These are phyloP conservation scores for Strigamia transsilvanica DNA, from an alignment of 2,888 invertebrate genomes.

Conservation along the genomic window DNA sequence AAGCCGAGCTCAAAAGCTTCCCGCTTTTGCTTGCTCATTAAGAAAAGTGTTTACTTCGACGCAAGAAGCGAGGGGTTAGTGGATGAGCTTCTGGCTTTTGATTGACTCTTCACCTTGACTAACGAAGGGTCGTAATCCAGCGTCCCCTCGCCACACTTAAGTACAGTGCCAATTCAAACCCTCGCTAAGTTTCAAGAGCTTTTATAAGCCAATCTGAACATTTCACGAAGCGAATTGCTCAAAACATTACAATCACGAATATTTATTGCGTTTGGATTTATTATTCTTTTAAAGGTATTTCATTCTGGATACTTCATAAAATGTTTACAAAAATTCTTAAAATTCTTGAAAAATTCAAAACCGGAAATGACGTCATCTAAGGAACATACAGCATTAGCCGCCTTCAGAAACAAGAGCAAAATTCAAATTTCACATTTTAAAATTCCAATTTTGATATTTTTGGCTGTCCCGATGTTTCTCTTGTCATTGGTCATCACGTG, in stretches of 20 bases:
- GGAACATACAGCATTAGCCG: too few relatives aligned
- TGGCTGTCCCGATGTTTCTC: too few relatives aligned
- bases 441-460: too few relatives aligned
- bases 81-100: constrained; percentile 21
- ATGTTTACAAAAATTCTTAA: too few relatives aligned
- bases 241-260: background rate
- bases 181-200: background rate
- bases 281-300: too few relatives aligned
- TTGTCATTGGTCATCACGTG: too few relatives aligned
- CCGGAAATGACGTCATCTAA: too few relatives aligned
- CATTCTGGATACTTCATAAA: too few relatives aligned
- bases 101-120: constrained; percentile 30
- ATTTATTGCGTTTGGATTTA: too few relatives aligned
- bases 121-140: constrained; percentile 17
- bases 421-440: too few relatives aligned
- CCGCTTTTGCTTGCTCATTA: constrained; percentile 19
- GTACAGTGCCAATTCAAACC: constrained; percentile 18
- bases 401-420: too few relatives aligned
- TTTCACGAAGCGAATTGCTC: background rate
- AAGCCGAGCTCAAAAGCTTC: constrained; percentile 5
- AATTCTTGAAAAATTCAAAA: too few relatives aligned
- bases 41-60: constrained; percentile 16
- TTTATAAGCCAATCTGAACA: constrained; percentile 6
- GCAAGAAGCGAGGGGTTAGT: constrained; percentile 17
- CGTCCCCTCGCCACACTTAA: constrained; percentile 20